These are phyloP conservation scores for Gila robusta DNA, from an alignment of 2,797 vertebrate genomes.

Conservation along the genomic window DNA sequence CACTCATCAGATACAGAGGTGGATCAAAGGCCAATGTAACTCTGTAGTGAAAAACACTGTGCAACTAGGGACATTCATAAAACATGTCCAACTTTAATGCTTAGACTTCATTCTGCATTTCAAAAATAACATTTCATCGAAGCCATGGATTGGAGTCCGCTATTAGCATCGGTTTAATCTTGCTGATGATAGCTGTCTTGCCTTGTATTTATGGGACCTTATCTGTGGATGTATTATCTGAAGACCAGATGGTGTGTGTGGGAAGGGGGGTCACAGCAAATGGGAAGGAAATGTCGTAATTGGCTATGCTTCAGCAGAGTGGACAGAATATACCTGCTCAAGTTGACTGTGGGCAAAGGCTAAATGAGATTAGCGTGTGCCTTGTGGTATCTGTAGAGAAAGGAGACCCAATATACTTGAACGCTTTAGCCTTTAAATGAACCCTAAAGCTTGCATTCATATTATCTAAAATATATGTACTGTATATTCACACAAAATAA, in stretches of 20 bases:
- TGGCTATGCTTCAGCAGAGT: constrained; percentile 63
- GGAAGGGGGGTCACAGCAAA: constrained; percentile 69
- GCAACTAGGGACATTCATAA: background rate
- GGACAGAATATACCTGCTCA: constrained; percentile 72
- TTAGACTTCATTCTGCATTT: constrained; percentile 20
- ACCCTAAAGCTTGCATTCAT: background rate
- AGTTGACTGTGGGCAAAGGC: constrained; percentile 64
- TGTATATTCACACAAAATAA: background rate
- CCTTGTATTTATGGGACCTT: constrained; percentile 73
- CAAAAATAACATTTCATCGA: constrained; percentile 44
- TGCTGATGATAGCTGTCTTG: constrained; percentile 78
- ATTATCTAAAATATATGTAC: background rate
- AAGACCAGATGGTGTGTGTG: constrained; percentile 77
- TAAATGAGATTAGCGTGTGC: constrained; percentile 51
- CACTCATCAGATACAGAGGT: background rate
- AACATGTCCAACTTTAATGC: background rate
- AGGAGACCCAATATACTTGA: background rate
- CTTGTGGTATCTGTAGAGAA: constrained; percentile 46
- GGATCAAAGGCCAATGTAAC: background rate
- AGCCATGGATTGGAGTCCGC: constrained; percentile 67
- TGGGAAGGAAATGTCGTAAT: constrained; percentile 69
- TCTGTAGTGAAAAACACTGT: background rate
- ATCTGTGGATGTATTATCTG: constrained; percentile 74
- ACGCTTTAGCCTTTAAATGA: background rate
- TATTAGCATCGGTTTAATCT: constrained; percentile 78